A percentile compares a stretch with the other conserved stretches of the same genome.
phyloP scores from a whole-genome alignment of 1,140 invertebrate species.

The Grapholita molesta region DNA sequence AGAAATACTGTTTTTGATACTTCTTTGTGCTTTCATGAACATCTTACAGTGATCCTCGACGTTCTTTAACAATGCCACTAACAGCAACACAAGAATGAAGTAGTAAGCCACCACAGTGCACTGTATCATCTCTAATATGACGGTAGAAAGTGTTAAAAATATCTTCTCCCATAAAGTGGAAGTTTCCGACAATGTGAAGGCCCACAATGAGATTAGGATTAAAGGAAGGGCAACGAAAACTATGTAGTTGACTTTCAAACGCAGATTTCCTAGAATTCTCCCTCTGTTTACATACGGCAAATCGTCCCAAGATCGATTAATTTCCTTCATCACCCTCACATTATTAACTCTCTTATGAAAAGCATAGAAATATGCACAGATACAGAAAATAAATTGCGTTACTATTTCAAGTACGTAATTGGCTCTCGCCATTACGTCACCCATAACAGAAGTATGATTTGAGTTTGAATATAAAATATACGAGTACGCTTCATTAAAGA shows the following conservation, averaged over 20 bases:
- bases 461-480: background rate
- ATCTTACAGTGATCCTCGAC: background rate
- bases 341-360: background rate
- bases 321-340: background rate
- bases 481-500: background rate
- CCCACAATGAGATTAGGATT: background rate
- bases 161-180: background rate
- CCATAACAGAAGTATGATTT: no score
- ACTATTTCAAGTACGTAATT: background rate
- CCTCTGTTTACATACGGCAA: background rate
- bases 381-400: background rate
- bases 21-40: background rate
- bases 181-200: background rate
- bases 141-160: background rate
- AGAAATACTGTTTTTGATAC: background rate
- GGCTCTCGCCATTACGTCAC: background rate
- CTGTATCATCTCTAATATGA: background rate
- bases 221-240: background rate
- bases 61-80: background rate
- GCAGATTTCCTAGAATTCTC: background rate
- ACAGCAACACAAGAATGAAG: background rate
- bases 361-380: background rate
- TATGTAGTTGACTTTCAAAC: background rate
- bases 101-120: background rate
- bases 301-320: background rate